These are phyloP conservation scores for Ophioderma brevispina DNA, from an alignment of 35 echinoderm and acorn worm species.

Conservation along the genomic window DNA sequence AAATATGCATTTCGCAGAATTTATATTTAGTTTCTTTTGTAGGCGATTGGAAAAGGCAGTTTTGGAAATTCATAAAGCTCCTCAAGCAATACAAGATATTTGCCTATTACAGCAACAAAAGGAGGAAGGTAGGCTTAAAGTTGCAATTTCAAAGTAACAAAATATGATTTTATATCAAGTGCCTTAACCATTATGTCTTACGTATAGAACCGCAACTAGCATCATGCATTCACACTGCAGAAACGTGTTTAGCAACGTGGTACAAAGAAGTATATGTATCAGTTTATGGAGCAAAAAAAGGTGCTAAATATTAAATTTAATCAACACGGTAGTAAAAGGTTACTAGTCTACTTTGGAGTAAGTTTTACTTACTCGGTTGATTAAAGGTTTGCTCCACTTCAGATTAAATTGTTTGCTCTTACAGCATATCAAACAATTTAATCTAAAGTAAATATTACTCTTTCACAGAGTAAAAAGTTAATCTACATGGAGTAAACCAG, in stretches of 20 bases:
- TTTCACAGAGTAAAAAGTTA: too few relatives aligned
- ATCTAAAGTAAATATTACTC: too few relatives aligned
- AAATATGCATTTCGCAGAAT: neutral
- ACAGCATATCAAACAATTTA: too few relatives aligned
- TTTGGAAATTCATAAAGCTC: conserved; percentile 14
- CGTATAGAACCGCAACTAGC: neutral
- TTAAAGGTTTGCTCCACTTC: too few relatives aligned
- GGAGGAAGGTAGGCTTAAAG: neutral
- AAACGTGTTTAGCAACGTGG: neutral
- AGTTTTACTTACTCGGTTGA: too few relatives aligned
- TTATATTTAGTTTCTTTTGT: neutral
- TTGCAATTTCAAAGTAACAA: too few relatives aligned
- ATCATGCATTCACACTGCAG: neutral
- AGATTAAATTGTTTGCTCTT: too few relatives aligned
- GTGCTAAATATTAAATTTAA: too few relatives aligned
- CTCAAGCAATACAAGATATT: conserved; percentile 34
- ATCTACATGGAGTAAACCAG: too few relatives aligned
- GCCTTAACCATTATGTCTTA: neutral
- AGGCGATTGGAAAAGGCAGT: conserved; percentile 73
- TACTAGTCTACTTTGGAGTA: too few relatives aligned
- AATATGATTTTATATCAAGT: neutral
- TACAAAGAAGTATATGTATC: neutral
- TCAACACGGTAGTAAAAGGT: too few relatives aligned
- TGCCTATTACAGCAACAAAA: conserved; percentile 22
- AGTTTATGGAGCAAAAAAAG: neutral